A percentile compares a stretch with the other conserved stretches of the same genome.
These are phyloP conservation scores for Eueremaeus valkanovi DNA, from an alignment of 2,888 invertebrate species.

Conservation along the genomic window DNA sequence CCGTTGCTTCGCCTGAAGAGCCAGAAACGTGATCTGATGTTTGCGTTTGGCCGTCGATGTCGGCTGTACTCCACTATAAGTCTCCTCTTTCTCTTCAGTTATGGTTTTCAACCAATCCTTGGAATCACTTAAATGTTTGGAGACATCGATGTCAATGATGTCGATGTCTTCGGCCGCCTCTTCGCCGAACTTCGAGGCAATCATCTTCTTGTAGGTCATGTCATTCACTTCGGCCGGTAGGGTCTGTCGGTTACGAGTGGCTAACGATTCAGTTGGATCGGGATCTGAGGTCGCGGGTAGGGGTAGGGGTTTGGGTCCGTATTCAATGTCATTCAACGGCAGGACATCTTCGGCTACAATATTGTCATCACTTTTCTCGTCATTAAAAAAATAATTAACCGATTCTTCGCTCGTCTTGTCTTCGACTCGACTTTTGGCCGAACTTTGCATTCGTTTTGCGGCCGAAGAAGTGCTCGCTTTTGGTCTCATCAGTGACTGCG, in stretches of 20 bases:
- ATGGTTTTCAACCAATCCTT: slow-evolving; percentile 45
- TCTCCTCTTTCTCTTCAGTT: slow-evolving; percentile 42
- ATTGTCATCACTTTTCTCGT: slow-evolving; percentile 36
- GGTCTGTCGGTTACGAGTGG: too few species aligned
- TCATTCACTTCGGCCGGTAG: too few species aligned
- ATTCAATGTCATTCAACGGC: not conserved
- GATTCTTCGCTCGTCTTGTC: not conserved
- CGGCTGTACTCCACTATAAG: slow-evolving; percentile 52
- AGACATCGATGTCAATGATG: slow-evolving; percentile 45
- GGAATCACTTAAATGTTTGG: slow-evolving; percentile 44
- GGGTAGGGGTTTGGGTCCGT: slow-evolving; percentile 19
- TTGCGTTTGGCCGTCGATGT: slow-evolving; percentile 66
- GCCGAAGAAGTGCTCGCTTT: slow-evolving; percentile 23
- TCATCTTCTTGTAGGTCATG: slow-evolving; percentile 36
- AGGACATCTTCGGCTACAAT: not conserved
- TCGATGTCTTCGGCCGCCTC: slow-evolving; percentile 41
- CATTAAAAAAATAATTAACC: slow-evolving; percentile 31
- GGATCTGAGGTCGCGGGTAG: not conserved
- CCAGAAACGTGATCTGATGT: slow-evolving; percentile 94
- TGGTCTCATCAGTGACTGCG: slow-evolving; percentile 16
- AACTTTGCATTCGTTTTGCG: not conserved
- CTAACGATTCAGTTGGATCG: not conserved
- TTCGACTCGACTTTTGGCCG: not conserved
- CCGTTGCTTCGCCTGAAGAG: slow-evolving; percentile 87
- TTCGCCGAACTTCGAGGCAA: slow-evolving; percentile 43